phyloP scores from a whole-genome alignment of 2,797 vertebrate genomes.

The Uromys caudimaculatus region DNA sequence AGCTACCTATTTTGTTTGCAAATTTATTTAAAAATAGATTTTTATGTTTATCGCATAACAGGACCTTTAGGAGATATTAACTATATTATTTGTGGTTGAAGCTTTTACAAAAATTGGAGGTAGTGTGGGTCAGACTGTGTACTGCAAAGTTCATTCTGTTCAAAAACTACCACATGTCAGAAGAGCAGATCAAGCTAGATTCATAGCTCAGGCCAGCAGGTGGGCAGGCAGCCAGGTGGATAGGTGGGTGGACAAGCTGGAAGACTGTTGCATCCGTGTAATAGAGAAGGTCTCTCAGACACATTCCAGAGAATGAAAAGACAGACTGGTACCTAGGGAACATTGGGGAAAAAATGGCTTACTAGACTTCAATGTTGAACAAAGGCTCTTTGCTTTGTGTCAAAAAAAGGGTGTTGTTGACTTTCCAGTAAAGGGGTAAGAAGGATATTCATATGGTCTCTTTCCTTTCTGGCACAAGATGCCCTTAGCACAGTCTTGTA shows the following conservation, averaged over 20 bases:
- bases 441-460: neutral
- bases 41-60: conserved; percentile 50
- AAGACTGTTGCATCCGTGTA: neutral
- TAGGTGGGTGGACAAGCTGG: neutral
- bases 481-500: neutral
- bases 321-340: conserved; percentile 26
- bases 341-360: neutral
- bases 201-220: neutral
- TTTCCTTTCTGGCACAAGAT: neutral
- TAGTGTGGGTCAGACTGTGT: neutral
- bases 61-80: neutral
- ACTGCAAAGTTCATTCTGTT: neutral
- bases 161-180: neutral
- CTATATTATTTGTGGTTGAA: conserved; percentile 52
- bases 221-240: neutral
- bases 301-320: conserved; percentile 16
- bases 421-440: neutral
- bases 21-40: conserved; percentile 20
- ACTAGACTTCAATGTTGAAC: neutral
- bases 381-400: conserved; percentile 35
- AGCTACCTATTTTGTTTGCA: conserved; percentile 52
- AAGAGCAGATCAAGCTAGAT: conserved; percentile 36
- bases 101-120: neutral
- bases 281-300: neutral
- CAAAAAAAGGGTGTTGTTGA: neutral